A percentile compares a stretch with the other conserved stretches of the same genome.
Evolutionary conservation across 2,888 invertebrate species (phyloP).

Genomic region (Tetrapedia diversipes): DNA sequence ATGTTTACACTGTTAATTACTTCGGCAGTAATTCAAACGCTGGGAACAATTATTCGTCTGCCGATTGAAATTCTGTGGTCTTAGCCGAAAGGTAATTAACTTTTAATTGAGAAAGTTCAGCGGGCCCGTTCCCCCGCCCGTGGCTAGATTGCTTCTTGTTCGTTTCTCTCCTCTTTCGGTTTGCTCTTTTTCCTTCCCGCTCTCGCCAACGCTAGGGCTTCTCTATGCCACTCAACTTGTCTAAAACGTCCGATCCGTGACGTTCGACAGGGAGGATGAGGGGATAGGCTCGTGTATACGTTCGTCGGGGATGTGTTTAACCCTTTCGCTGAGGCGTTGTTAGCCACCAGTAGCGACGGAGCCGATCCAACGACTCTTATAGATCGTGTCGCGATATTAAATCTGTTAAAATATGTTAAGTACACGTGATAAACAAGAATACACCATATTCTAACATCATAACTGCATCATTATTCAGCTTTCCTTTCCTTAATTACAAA

Average conservation of each 20-base stretch:
- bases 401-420: too few relatives aligned
- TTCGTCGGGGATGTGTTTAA: constrained; percentile 29
- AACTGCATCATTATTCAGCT: too few relatives aligned
- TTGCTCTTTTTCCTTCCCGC: constrained; percentile 43
- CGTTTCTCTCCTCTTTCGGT: constrained; percentile 41
- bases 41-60: constrained; percentile 75
- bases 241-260: constrained; percentile 71
- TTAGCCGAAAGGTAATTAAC: constrained; percentile 79
- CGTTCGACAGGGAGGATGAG: neutral
- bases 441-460: too few relatives aligned
- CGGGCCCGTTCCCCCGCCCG: constrained; percentile 45
- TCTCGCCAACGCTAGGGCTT: constrained; percentile 36
- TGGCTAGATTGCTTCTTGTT: constrained; percentile 60
- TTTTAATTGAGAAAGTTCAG: constrained; percentile 80
- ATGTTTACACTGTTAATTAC: constrained; percentile 72
- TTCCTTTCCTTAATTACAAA: too few relatives aligned
- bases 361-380: too few relatives aligned
- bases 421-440: too few relatives aligned
- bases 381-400: too few relatives aligned
- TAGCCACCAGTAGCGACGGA: too few relatives aligned
- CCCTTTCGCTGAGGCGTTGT: too few relatives aligned
- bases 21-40: constrained; percentile 62
- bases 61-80: constrained; percentile 79
- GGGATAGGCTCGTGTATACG: neutral
- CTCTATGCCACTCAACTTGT: constrained; percentile 74